Conservation (phyloP, 2,888 invertebrate species). For the Trichogramma dendrolimi region DNA sequence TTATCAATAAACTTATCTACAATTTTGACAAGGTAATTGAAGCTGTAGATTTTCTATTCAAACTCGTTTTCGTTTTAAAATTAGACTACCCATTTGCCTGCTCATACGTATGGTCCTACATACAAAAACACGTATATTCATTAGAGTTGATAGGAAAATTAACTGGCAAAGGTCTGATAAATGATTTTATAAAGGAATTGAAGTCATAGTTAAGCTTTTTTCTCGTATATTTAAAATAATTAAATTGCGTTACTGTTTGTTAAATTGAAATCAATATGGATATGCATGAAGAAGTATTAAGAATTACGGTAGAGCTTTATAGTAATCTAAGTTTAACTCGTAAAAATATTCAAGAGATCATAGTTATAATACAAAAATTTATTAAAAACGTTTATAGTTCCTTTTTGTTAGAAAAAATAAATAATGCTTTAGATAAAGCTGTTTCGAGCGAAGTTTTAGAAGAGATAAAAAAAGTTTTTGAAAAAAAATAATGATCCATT, state of each 20-base stretch:
- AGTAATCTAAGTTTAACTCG: neutral
- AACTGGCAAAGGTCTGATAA: too few relatives aligned
- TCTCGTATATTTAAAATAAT: too few relatives aligned
- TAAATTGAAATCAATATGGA: conserved; percentile 27
- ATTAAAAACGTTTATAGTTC: conserved; percentile 9
- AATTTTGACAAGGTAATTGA: neutral
- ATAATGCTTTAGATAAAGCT: conserved; percentile 5
- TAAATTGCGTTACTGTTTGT: too few relatives aligned
- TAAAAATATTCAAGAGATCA: conserved; percentile 3
- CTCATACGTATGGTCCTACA: conserved; percentile 8
- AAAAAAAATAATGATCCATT: conserved; percentile 9
- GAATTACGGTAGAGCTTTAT: conserved; percentile 6
- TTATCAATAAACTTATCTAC: neutral
- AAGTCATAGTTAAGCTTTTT: too few relatives aligned
- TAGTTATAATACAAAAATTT: conserved; percentile 1
- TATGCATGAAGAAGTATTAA: neutral
- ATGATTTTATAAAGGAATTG: too few relatives aligned
- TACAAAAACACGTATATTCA: conserved; percentile 1
- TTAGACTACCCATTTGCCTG: conserved; percentile 2
- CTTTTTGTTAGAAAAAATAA: conserved; percentile 1
- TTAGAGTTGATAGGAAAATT: too few relatives aligned
- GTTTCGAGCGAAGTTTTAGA: neutral
- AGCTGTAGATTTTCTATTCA: conserved; percentile 7
- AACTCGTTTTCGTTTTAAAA: conserved; percentile 3
- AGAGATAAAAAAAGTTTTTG: conserved; percentile 2